Base-by-base conservation (phyloP, 2,113 vertebrate genomes). In the Galemys pyrenaicus region DNA sequence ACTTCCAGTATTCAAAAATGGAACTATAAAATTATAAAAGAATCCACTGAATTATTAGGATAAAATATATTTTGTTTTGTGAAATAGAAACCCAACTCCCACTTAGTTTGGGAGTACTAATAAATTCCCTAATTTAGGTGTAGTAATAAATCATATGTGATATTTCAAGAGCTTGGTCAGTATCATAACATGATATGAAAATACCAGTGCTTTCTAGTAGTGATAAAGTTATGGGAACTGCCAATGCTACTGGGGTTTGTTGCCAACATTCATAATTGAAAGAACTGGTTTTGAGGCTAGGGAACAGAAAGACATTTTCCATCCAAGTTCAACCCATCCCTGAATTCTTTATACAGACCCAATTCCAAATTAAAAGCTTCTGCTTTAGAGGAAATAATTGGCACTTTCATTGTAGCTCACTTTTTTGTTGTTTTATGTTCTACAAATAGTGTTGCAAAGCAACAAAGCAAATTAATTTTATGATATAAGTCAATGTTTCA, bases 361-460 rank as follows among this genome's bases (percentile, higher is more conserved):
- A 87, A 94, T 39, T n/a, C 11, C 70, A 91, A 28, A 46, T 30
- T 91, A 87, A 80, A 26, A 73, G 68, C 22, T 9, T 6, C 17
- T 46, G 99, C 92, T 98, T 97, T 99, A 98, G 97, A 99, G 98
- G 94, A 99, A 99, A 98, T 99, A 99, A 81, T 97, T 99, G 70
- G 99, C 99, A 2, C 98, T 99, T 41, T 80, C 99, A 99, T 0
- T 98, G 99, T 88, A 99, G 99, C 95, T 99, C 44, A 35, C 32
- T 58, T 92, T 26, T 80, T 95, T 86, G 79, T 60, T 60, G 51
- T 99, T 99, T 68, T 99, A 74, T 99, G 99, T 92, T 99, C 99
- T 1, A 99, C 99, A 4, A 51, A 70, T 46, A 94, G 28, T 84
- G 39, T 30, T 62, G 22, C 28, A 60, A 89, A 94, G 51, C 74